Percentiles rank a stretch among this genome's conserved stretches.
Evolutionary conservation across 2,888 invertebrate genomes (phyloP).

Genomic region (Acholoe squamosa): DNA sequence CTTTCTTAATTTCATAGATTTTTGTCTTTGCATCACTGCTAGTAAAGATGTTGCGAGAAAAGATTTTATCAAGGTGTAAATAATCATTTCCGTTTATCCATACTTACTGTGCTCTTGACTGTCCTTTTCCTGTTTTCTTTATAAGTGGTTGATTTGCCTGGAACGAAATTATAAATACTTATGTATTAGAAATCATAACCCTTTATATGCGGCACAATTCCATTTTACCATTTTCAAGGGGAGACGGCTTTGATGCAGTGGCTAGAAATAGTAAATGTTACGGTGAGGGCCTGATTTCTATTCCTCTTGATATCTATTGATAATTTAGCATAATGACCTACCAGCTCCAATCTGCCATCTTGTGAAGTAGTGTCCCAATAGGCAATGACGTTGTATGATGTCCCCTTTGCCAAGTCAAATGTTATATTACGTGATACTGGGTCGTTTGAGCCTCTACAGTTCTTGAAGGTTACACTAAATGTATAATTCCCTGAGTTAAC

Average conservation of each 20-base stretch:
- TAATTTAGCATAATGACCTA: neutral
- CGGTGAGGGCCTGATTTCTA: no score
- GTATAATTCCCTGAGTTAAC: neutral
- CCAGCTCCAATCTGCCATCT: neutral
- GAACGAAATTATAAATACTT: neutral
- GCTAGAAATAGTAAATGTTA: no score
- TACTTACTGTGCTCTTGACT: slow-evolving; percentile 11
- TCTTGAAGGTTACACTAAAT: neutral
- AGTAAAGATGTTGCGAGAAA: no score
- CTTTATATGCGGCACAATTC: no score
- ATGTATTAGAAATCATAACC: no score
- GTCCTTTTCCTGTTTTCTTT: slow-evolving; percentile 4
- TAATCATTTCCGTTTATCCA: neutral
- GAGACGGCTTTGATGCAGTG: no score
- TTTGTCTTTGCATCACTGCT: no score
- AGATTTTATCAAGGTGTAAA: no score
- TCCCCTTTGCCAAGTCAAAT: neutral
- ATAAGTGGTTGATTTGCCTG: neutral
- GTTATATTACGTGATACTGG: neutral
- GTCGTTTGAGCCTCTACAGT: neutral
- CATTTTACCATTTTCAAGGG: no score
- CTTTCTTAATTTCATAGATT: no score
- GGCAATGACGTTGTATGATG: neutral
- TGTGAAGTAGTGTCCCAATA: neutral
- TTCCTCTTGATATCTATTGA: no score